Base-by-base conservation (phyloP, 2,888 invertebrate genomes). In the Cheilosia urbana region DNA sequence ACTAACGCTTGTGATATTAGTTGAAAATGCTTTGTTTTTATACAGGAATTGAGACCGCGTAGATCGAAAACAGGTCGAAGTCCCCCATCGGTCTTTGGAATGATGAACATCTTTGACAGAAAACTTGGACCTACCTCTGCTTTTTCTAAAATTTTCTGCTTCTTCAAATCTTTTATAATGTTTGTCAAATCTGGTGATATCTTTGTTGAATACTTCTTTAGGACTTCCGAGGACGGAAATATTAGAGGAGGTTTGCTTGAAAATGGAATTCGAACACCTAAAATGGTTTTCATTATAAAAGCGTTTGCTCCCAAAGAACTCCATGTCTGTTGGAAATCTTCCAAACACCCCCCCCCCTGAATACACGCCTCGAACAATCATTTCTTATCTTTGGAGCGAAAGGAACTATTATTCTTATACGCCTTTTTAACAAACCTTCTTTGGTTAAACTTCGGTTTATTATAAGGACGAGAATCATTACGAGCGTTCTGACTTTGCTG, bases 241-340 rank as follows among this genome's bases (percentile, higher is more conserved):
- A 30, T 55, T 42, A 30, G 27, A 30, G 13, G 66, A 13, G 21
- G 53, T 53, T 53, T 42, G 15, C 11, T 21, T 9, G 40, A 66
- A 53, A 66, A 51, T 3, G 66, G 40, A 65, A 65, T 65, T 51
- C 65, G 53, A 42, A 30, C 66, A 42, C 66, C 66, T n/a, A 53
- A 40, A 17, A 68, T 55, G 42, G 42, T 47, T 30, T 68, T 68
- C 42, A 57, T 47, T 51, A 71, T 60, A 60, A 71, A 71, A 60
- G 49, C 40, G 58, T 58, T 71, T 34, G 49, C 71, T 17, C 71
- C 71, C 30, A 71, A 4, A 17, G 27, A 37, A 58, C 7, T 37
- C 27, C 71, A 58, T 47, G 17, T 57, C 37, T 57, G 2, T 13
- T 30, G 45, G 69, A 49, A 34, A 58, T 30, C 37, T 17, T 65